Evolutionary conservation across 2,797 vertebrate genomes (phyloP).

Genomic region (Diplodus puntazzo): DNA sequence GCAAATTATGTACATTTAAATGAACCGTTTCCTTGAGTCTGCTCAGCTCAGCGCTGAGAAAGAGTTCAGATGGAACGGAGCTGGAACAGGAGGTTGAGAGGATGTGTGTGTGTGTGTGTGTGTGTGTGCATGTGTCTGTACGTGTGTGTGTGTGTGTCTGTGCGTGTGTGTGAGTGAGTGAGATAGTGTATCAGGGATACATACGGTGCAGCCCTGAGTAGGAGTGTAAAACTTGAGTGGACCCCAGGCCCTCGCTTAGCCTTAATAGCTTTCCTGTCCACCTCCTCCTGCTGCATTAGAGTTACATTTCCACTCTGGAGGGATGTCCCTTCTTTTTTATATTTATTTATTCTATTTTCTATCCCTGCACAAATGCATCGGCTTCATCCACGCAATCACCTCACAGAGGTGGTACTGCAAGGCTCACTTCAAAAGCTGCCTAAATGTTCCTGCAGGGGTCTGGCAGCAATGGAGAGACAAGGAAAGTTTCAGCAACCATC

Average conservation of each 20-base stretch:
- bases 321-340: conserved; percentile 65
- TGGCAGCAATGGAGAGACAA: conserved; percentile 41
- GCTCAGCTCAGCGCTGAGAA: conserved; percentile 80
- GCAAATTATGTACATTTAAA: conserved; percentile 88
- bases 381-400: conserved; percentile 60
- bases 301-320: conserved; percentile 76
- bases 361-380: conserved; percentile 55
- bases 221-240: conserved; percentile 86
- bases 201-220: conserved; percentile 75
- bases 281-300: conserved; percentile 79
- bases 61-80: conserved; percentile 82
- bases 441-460: conserved; percentile 58
- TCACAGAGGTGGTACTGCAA: conserved; percentile 59
- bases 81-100: conserved; percentile 72
- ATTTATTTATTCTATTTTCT: conserved; percentile 77
- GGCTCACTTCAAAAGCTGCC: conserved; percentile 65
- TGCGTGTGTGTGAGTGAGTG: conserved; percentile 24
- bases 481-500: conserved; percentile 59
- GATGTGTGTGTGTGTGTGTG: conserved; percentile 50
- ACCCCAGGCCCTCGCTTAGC: conserved; percentile 84
- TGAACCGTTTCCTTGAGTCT: conserved; percentile 84
- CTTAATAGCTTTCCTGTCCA: conserved; percentile 83
- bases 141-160: conserved; percentile 39
- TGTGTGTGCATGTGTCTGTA: conserved; percentile 43
- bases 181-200: conserved; percentile 52